phyloP scores from a whole-genome alignment of 2,888 invertebrate species.

The Hypercompe scribonia region DNA sequence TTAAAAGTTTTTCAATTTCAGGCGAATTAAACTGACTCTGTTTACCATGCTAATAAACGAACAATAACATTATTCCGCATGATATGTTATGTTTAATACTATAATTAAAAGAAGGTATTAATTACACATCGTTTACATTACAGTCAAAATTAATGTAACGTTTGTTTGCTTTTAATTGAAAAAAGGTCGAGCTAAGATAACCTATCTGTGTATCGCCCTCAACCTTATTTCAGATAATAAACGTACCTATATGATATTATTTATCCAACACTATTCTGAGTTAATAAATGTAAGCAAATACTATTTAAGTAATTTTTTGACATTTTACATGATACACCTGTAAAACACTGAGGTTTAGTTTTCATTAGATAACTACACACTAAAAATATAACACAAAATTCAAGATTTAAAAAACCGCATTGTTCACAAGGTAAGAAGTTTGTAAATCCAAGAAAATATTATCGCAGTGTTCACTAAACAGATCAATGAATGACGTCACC shows the following conservation, averaged over 20 bases:
- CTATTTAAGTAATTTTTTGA: not conserved
- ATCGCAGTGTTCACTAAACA: constrained; percentile 26
- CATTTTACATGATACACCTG: not conserved
- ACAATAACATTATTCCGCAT: not conserved
- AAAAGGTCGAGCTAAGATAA: not conserved
- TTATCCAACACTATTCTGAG: not conserved
- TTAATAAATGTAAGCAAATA: not conserved
- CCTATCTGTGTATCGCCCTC: not conserved
- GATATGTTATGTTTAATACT: not conserved
- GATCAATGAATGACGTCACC: constrained; percentile 52
- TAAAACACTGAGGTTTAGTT: no score
- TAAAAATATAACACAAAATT: not conserved
- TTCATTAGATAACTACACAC: not conserved
- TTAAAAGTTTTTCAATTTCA: constrained; percentile 7
- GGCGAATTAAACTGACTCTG: not conserved
- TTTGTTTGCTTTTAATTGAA: not conserved
- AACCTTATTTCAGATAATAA: no score
- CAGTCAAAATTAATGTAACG: not conserved
- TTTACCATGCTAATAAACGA: not conserved
- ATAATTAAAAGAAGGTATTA: not conserved
- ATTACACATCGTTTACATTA: not conserved
- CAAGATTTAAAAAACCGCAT: not conserved
- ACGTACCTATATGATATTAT: not conserved
- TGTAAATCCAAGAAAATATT: constrained; percentile 15
- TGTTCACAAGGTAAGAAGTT: not conserved